Evolutionary conservation across 2,113 vertebrate genomes (phyloP), one percentile per base, ranked within the genome.

Genomic region (Garra rufa): DNA sequence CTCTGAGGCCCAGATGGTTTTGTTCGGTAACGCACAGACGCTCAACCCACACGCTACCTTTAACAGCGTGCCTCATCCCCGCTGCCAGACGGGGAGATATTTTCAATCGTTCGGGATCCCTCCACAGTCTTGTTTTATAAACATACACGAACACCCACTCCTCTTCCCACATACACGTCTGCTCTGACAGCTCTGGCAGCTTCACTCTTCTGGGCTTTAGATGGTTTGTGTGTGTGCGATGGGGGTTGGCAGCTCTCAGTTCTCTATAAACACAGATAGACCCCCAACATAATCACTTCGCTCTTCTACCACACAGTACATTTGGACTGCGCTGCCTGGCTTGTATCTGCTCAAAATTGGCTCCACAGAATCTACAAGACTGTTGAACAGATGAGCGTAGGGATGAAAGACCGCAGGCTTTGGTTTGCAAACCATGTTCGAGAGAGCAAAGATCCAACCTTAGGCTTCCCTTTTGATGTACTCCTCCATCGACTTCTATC

Each of bases 51-150:
- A 81, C 26, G 28, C 84, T 46, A 15, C 87, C 38, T 80, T 70
- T 79, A 21, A 50, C 85, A 71, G 34, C 57, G 28, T 46, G 34
- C 73, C 77, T 85, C 86, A 83, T 57, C 38, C 55, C 21, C 28
- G 70, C 48, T 67, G 65, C 70, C 57, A 88, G 81, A 69, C 76
- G 24, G 69, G 34, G 44, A 76, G 81, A 83, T 67, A 69, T 82
- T 81, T 76, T 77, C 43, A 59, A 76, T 76, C 55, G 52, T 79
- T 88, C 77, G 84, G 76, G 84, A 76, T 88, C 85, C 69, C 81
- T 69, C 46, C 83, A 75, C 82, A 50, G 21, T 88, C 57, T 86
- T 78, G 74, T 82, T 81, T 65, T 70, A 63, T 71, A 81, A 79
- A 81, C 83, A 74, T 52, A 70, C 76, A 74, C 52, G 19, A 78